Evolutionary conservation across 2,888 invertebrate genomes (phyloP).

Genomic region (Adelphocoris suturalis): DNA sequence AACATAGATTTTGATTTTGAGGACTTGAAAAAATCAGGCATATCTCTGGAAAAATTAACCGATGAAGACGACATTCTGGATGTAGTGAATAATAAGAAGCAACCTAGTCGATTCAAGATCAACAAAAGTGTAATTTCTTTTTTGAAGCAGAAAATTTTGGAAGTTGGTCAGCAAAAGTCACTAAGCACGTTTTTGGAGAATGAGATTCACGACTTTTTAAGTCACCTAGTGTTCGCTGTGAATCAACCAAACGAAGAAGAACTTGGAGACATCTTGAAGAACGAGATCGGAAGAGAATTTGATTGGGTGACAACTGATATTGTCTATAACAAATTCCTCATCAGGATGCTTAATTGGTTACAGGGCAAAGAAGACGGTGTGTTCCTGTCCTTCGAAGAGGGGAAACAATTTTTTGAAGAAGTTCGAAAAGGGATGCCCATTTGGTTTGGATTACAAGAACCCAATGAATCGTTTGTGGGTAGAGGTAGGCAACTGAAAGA

Average conservation of each 20-base stretch:
- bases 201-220: conserved; percentile 44
- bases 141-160: neutral
- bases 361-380: conserved; percentile 34
- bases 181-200: neutral
- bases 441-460: neutral
- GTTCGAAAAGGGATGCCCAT: conserved; percentile 6
- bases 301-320: conserved; percentile 1
- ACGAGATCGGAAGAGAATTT: conserved; percentile 42
- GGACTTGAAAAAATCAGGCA: neutral
- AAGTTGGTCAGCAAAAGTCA: too few relatives aligned
- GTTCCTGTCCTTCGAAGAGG: conserved; percentile 18
- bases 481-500: neutral
- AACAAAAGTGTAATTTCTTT: conserved; percentile 4
- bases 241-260: conserved; percentile 62
- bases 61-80: conserved; percentile 50
- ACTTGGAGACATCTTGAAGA: conserved; percentile 32
- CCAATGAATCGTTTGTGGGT: conserved; percentile 14
- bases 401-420: conserved; percentile 42
- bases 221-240: conserved; percentile 53
- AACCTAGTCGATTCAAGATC: conserved; percentile 23
- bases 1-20: conserved; percentile 35
- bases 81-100: neutral
- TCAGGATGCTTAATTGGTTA: conserved; percentile 38
- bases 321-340: conserved; percentile 31
- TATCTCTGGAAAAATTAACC: neutral